Conservation (phyloP, 1,140 invertebrate species). For the Hyphantria cunea region DNA sequence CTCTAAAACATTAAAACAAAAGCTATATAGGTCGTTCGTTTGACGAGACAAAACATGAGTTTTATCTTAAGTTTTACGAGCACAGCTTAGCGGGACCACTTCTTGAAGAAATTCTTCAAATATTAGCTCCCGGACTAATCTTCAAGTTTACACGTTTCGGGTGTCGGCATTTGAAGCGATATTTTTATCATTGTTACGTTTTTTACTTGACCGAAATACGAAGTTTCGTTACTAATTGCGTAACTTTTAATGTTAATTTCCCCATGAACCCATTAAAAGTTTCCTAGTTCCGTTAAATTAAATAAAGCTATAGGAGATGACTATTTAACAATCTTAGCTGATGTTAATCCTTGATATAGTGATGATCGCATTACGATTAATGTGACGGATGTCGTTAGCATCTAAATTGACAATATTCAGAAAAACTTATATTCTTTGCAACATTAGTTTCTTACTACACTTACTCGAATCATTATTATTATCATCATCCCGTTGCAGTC, state of each 20-base stretch:
- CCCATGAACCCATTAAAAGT: background rate
- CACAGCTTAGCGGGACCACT: constrained; percentile 35
- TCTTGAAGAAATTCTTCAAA: constrained; percentile 58
- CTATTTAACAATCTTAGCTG: too few species aligned
- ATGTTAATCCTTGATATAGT: too few species aligned
- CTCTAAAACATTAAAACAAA: constrained; percentile 1
- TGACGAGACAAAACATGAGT: constrained; percentile 21
- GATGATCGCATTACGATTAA: too few species aligned
- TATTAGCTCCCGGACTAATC: constrained; percentile 64
- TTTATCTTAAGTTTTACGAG: constrained; percentile 49
- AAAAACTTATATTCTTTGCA: too few species aligned
- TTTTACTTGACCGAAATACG: constrained; percentile 25
- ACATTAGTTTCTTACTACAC: too few species aligned
- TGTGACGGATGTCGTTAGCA: too few species aligned
- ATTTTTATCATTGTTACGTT: constrained; percentile 36
- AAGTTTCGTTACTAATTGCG: background rate
- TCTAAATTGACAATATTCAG: too few species aligned
- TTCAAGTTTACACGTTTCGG: constrained; percentile 31
- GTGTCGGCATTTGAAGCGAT: constrained; percentile 39
- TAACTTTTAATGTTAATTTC: background rate
- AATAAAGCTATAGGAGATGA: too few species aligned
- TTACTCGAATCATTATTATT: too few species aligned
- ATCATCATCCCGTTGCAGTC: too few species aligned
- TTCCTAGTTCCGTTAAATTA: background rate
- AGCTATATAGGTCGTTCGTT: too few species aligned